Percentiles rank a stretch among this genome's conserved stretches.
Conservation (phyloP, 2,797 vertebrate species). For the Sebastes glaucus region DNA sequence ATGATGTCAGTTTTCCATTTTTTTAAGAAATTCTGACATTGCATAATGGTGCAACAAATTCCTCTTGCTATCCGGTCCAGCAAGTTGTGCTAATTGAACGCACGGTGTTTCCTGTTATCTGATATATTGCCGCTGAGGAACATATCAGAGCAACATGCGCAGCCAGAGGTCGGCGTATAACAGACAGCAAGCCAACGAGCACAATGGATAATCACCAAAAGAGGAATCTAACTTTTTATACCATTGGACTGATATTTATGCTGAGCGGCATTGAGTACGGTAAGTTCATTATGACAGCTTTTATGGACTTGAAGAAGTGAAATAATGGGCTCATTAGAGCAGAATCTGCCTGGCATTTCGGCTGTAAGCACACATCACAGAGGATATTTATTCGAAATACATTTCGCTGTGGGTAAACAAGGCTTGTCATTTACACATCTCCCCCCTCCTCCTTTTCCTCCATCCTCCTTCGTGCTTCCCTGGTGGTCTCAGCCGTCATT, state of each 20-base stretch:
- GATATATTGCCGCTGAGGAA: constrained; percentile 48
- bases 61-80: constrained; percentile 36
- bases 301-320: constrained; percentile 12
- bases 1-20: not conserved
- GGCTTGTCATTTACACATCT: constrained; percentile 9
- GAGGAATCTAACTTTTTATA: constrained; percentile 82
- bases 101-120: constrained; percentile 69
- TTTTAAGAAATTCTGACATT: constrained; percentile 12
- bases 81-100: constrained; percentile 59
- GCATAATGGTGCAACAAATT: constrained; percentile 32
- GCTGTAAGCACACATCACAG: constrained; percentile 12
- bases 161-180: constrained; percentile 36
- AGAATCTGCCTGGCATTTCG: constrained; percentile 21
- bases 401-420: constrained; percentile 22
- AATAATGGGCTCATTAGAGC: constrained; percentile 42
- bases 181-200: constrained; percentile 14
- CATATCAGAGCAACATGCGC: constrained; percentile 38
- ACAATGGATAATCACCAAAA: constrained; percentile 80
- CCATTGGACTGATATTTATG: constrained; percentile 86
- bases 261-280: constrained; percentile 88
- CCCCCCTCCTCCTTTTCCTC: not conserved
- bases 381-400: constrained; percentile 16
- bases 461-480: not conserved
- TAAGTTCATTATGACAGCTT: constrained; percentile 66
- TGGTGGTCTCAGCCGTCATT: constrained; percentile 82